Percentiles rank a stretch among this genome's conserved stretches.
phyloP scores from a whole-genome alignment of 2,113 vertebrate genomes.

The Phylloscopus trochilus region DNA sequence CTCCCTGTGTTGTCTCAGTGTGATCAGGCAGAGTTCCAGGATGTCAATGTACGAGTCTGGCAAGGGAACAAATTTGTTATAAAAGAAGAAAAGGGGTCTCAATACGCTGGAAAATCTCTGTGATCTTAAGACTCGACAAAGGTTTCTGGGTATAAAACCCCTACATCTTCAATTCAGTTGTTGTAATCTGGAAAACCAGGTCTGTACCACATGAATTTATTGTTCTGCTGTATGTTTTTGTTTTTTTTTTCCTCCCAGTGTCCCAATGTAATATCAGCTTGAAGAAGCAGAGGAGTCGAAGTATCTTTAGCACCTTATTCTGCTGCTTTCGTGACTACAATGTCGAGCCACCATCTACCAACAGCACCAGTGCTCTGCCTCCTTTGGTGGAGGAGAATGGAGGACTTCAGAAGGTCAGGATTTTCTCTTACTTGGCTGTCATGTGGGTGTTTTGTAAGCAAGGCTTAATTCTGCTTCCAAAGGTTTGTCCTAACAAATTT shows the following conservation, averaged over 20 bases:
- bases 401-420: constrained; percentile 89
- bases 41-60: rapidly evolving
- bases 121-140: not conserved
- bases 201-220: not conserved
- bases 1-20: not conserved
- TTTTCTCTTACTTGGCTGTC: not conserved
- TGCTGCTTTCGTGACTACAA: constrained; percentile 98
- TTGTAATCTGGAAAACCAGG: not conserved
- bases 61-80: not conserved
- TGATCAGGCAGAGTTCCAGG: too few species aligned
- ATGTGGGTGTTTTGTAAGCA: not conserved
- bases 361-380: constrained; percentile 83
- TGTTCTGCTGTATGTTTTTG: not conserved
- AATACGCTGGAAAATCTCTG: not conserved
- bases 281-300: constrained; percentile 92
- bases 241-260: constrained; percentile 67
- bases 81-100: not conserved
- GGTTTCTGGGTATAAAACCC: not conserved
- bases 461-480: not conserved
- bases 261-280: constrained; percentile 88
- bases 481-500: not conserved
- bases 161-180: not conserved
- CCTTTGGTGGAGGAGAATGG: constrained; percentile 91
- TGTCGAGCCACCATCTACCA: constrained; percentile 86
- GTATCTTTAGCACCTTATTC: constrained; percentile 97